Evolutionary conservation across 2,113 vertebrate species (phyloP), one percentile per base, ranked within the genome.

Genomic region (Mirounga angustirostris): DNA sequence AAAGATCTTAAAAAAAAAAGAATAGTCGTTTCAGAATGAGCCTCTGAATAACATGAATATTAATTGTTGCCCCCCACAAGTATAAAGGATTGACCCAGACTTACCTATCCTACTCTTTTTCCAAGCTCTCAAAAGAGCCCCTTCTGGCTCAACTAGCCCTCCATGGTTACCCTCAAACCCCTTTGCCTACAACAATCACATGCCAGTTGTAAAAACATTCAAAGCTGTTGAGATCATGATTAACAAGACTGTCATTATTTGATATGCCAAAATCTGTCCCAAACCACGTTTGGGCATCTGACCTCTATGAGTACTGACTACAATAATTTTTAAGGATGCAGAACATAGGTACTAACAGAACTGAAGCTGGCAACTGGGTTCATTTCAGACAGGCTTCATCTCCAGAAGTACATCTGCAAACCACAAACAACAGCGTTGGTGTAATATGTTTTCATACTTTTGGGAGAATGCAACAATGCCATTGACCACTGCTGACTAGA

Each of bases 311-410:
- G 50, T 28, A 21, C 26, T 93, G 96, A 83, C 2, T 82, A 89
- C 78, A 94, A 15, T 86, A 52, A 82, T 87, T 97, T 97, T 92
- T 67, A 97, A 94, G 46, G 0, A 0, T 87, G 54, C 21, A 80
- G 87, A 83, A 98, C 93, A 83, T 83, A 30, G 1, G 50, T 95
- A 28, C 59, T 61, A 24, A 88, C 89, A 96, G 94, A 87, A 13
- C 46, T 90, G 16, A 84, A 97, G 33, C 33, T 52, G 30, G 26
- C 82, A 71, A 40, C 14, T 92, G 24, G 21, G 52, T 91, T 97
- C 91, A 78, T 94, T 97, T 91, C 95, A 94, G 98, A 95, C 28
- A 88, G 67, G n/a, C 26, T 5, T 4, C 52, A 30, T 16, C 73
- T 96, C 46, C 40, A 79, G n/a, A 11, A 79, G 13, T 36, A 46